Conservation (phyloP, 2,113 vertebrate genomes). For the Rattus rattus region DNA sequence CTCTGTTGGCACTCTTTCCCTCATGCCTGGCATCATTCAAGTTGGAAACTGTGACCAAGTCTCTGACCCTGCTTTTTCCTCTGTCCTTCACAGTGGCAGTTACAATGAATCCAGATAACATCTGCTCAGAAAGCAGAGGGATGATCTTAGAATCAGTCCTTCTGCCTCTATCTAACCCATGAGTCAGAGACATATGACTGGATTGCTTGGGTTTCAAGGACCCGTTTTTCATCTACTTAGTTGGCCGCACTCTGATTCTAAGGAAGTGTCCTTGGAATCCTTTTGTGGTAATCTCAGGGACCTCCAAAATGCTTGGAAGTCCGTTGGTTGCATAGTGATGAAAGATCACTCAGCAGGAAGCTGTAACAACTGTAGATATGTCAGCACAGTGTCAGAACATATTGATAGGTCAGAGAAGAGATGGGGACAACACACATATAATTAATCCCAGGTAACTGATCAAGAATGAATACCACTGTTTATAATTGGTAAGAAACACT, state of each 20-base stretch:
- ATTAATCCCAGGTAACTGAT: background rate
- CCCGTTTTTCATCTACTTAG: background rate
- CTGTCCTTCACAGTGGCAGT: background rate
- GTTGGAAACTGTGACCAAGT: background rate
- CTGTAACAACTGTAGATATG: background rate
- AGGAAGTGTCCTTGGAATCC: background rate
- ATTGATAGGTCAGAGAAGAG: background rate
- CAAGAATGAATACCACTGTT: background rate
- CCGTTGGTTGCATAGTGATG: background rate
- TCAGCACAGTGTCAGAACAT: background rate
- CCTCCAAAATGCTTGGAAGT: background rate
- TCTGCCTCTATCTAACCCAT: background rate
- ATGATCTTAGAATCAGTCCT: background rate
- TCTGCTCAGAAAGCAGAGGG: background rate
- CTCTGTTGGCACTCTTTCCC: background rate
- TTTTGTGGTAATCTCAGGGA: background rate
- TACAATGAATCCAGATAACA: background rate
- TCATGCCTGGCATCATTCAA: background rate
- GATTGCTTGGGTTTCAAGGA: background rate
- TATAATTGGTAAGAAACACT: background rate
- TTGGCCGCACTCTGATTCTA: background rate
- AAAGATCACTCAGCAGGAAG: background rate
- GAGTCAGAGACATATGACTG: background rate
- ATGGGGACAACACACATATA: background rate
- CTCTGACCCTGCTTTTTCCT: background rate